These are phyloP conservation scores for Agrochola lychnidis DNA, from an alignment of 2,888 invertebrate genomes.

Conservation along the genomic window DNA sequence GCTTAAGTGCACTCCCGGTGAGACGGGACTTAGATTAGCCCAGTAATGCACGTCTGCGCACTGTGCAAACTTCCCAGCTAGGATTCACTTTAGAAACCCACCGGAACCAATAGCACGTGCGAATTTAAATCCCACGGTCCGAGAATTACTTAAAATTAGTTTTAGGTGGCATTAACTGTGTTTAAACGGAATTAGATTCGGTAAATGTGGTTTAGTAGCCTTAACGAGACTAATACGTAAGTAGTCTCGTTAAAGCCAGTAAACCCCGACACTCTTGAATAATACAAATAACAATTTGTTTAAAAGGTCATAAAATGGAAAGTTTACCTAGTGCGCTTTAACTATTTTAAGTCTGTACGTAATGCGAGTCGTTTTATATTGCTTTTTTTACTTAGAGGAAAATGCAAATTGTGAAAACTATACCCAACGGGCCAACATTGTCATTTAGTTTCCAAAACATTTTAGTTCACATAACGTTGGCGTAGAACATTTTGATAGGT, in stretches of 20 bases:
- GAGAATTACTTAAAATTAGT: constrained; percentile 55
- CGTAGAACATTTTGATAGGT: constrained; percentile 16
- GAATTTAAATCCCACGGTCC: constrained; percentile 37
- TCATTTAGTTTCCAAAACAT: constrained; percentile 39
- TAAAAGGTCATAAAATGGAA: constrained; percentile 9
- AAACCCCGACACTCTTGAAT: constrained; percentile 5
- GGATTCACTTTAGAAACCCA: constrained; percentile 59
- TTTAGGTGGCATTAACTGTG: constrained; percentile 40
- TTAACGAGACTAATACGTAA: neutral
- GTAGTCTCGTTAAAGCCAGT: neutral
- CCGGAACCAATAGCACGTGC: constrained; percentile 45
- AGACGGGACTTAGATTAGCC: constrained; percentile 68
- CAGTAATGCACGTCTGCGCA: constrained; percentile 64
- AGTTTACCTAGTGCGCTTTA: neutral
- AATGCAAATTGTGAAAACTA: constrained; percentile 16
- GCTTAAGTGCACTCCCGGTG: constrained; percentile 70
- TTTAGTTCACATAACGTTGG: constrained; percentile 28
- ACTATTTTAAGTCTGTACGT: neutral
- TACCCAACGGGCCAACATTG: neutral
- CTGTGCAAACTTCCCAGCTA: constrained; percentile 61
- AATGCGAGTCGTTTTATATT: neutral
- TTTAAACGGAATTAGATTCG: constrained; percentile 41
- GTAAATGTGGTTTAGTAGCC: constrained; percentile 22
- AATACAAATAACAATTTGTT: constrained; percentile 24
- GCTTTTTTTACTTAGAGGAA: constrained; percentile 1